A percentile compares a stretch with the other conserved stretches of the same genome.
Conservation (phyloP, 1,140 invertebrate genomes). For the Drosophila repletoides region DNA sequence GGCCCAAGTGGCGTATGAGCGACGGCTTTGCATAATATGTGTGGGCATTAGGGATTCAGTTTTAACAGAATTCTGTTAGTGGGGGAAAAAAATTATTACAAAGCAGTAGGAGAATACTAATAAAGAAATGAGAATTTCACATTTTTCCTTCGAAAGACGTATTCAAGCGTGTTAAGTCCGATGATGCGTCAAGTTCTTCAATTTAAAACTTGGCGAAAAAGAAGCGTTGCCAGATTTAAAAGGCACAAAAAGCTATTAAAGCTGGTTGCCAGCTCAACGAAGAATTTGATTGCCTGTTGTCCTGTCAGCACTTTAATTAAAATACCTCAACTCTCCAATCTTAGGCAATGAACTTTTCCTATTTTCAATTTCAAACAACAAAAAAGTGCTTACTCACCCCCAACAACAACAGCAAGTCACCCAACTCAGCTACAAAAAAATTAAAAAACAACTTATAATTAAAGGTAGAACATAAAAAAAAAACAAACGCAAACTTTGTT, state of each 20-base stretch:
- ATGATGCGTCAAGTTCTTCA: too few species aligned
- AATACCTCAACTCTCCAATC: conserved; percentile 53
- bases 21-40: conserved; percentile 32
- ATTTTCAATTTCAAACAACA: conserved; percentile 51
- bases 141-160: too few species aligned
- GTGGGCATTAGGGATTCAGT: conserved; percentile 6
- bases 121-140: too few species aligned
- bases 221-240: not conserved
- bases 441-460: conserved; percentile 66
- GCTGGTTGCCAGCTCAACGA: conserved; percentile 9
- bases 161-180: too few species aligned
- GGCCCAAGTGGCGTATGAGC: conserved; percentile 32
- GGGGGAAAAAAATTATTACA: too few species aligned
- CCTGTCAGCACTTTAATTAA: conserved; percentile 65
- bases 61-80: not conserved
- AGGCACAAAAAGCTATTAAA: not conserved
- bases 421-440: conserved; percentile 18
- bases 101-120: too few species aligned
- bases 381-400: conserved; percentile 36
- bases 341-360: conserved; percentile 57
- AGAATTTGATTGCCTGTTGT: conserved; percentile 12
- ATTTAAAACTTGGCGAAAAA: too few species aligned
- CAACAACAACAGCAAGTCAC: not conserved
- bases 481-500: conserved; percentile 46
- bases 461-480: conserved; percentile 58